Evolutionary conservation across 1,140 invertebrate species (phyloP), one percentile per base, ranked within the genome.

Genomic region (Elysia chlorotica): DNA sequence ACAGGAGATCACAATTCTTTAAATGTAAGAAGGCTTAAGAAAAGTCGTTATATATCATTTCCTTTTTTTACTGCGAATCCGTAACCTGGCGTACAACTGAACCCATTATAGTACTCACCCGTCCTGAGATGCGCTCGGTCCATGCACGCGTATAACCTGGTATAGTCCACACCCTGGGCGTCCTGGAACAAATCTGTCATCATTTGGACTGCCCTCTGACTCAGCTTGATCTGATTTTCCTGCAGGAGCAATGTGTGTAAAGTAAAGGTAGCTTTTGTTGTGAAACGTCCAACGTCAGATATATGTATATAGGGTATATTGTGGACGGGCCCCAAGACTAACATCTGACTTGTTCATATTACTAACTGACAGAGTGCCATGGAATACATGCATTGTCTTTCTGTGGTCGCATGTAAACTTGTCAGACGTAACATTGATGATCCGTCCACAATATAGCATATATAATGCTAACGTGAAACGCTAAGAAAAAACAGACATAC

Each of bases 141-240:
- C n/a, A 85, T 37, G 41, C 71, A 79, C 30, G 73, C 71, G 57
- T 80, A 83, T 48, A 85, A 57, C 33, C 72, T 74, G 48, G 83
- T 81, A 56, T 79, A 81, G 72, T 85, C 80, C 14, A 85, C 63
- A 6, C 84, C 84, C 4, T 71, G 72, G 19, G 72, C 53, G 48
- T 80, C 81, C 41, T 78, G 78, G 65, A 77, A 83, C 35, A 74
- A 73, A 23, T 79, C 76, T 0, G 71, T 38, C n/a, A 84, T 65
- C 73, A 81, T 67, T 59, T 78, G 78, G 14, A 68, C 38, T 3
- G 76, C 66, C 33, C 83, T 71, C 0, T 72, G 66, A 2, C 77
- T 73, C 48, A 84, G 38, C 31, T 77, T 76, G 14, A 84, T 61
- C 31, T 78, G 72, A 69, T 81, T 83, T 30, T 83, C 81, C 83